phyloP scores from a whole-genome alignment of 2,797 vertebrate species.

The Miichthys miiuy region DNA sequence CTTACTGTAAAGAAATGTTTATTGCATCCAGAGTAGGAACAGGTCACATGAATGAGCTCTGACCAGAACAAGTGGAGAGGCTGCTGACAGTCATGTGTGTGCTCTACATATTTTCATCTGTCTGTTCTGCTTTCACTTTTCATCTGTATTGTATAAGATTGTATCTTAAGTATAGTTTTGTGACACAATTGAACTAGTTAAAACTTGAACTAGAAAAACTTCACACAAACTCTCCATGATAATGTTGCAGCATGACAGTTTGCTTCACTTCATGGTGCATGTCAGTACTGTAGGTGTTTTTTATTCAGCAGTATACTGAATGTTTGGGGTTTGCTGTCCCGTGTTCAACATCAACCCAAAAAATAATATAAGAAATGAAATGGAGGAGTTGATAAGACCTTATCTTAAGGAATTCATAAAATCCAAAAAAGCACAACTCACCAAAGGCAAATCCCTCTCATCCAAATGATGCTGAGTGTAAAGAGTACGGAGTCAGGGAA shows the following conservation, averaged over 20 bases:
- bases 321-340: not conserved
- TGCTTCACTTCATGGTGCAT: not conserved
- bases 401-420: not conserved
- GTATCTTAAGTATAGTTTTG: constrained; percentile 5
- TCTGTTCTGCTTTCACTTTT: constrained; percentile 21
- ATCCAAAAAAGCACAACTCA: not conserved
- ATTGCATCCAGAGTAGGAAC: not conserved
- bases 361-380: not conserved
- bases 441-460: not conserved
- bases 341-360: not conserved
- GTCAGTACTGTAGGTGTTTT: not conserved
- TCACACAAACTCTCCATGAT: not conserved
- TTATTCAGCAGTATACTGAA: not conserved
- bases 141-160: not conserved
- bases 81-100: constrained; percentile 66
- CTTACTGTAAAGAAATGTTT: not conserved
- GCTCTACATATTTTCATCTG: constrained; percentile 1
- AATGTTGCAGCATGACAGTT: not conserved
- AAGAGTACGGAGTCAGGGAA: not conserved
- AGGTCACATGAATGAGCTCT: constrained; percentile 62
- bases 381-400: not conserved
- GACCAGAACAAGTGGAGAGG: constrained; percentile 24
- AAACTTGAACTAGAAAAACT: not conserved
- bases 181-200: constrained; percentile 15
- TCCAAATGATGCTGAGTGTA: not conserved